These are phyloP conservation scores for Gymnosoma rotundatum DNA, from an alignment of 2,888 invertebrate genomes.

Conservation along the genomic window DNA sequence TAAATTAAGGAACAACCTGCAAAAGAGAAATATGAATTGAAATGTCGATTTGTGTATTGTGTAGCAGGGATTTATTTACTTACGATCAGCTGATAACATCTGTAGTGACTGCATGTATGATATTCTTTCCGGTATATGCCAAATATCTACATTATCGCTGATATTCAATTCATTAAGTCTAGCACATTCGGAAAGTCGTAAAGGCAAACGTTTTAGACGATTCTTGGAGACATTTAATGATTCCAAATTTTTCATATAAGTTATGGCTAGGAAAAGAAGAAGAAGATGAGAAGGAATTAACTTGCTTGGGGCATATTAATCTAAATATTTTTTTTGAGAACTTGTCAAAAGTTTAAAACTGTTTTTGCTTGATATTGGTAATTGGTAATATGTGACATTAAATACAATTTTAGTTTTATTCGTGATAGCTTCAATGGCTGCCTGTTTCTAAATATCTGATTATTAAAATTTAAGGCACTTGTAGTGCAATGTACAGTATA, in stretches of 20 bases:
- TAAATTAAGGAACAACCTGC: constrained; percentile 80
- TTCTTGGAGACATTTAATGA: constrained; percentile 80
- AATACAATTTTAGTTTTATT: too few species aligned
- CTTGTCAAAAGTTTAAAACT: too few species aligned
- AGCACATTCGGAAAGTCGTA: constrained; percentile 79
- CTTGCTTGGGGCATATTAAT: background rate
- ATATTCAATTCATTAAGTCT: constrained; percentile 79
- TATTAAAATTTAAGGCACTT: too few species aligned
- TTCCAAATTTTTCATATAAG: constrained; percentile 78
- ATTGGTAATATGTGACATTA: too few species aligned
- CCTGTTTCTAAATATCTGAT: too few species aligned
- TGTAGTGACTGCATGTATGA: constrained; percentile 79
- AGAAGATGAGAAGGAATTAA: too few species aligned
- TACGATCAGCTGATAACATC: constrained; percentile 80
- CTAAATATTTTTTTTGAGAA: too few species aligned
- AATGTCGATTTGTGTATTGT: background rate
- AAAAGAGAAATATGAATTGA: background rate
- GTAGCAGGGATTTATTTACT: constrained; percentile 58
- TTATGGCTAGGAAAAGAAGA: constrained; percentile 75
- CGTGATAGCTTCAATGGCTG: too few species aligned
- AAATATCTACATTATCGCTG: constrained; percentile 79
- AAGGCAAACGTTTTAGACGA: constrained; percentile 77
- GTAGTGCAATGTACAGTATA: too few species aligned
- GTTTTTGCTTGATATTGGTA: too few species aligned
- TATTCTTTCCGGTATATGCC: constrained; percentile 80